These are phyloP conservation scores for Etheostoma nigrum DNA, from an alignment of 2,797 vertebrate species.

Conservation along the genomic window DNA sequence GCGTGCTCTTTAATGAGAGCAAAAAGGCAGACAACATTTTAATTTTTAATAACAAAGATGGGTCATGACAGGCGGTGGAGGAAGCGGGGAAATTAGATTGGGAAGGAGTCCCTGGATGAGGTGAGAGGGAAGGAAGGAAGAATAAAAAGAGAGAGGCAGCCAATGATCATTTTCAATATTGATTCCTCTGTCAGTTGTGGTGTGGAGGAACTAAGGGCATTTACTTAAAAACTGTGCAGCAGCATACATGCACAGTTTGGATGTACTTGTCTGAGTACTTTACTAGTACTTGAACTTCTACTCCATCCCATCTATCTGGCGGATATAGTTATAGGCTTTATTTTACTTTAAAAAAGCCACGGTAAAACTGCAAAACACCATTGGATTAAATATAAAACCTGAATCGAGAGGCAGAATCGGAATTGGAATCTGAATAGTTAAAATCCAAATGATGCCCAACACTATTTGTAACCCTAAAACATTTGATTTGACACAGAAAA, in stretches of 20 bases:
- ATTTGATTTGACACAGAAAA: no score
- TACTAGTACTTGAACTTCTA: no score
- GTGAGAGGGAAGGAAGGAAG: not conserved
- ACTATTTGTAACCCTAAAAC: no score
- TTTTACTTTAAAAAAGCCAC: no score
- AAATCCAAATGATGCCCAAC: no score
- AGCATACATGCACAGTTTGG: not conserved
- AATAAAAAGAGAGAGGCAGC: constrained; percentile 9
- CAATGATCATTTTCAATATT: constrained; percentile 25
- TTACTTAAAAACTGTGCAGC: not conserved
- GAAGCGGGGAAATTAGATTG: constrained; percentile 36
- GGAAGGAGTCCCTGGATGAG: constrained; percentile 33
- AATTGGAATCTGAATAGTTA: no score
- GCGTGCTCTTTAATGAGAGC: constrained; percentile 50
- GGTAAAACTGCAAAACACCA: no score
- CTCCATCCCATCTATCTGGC: not conserved
- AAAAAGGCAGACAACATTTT: constrained; percentile 53
- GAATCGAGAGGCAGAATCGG: no score
- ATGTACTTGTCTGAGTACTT: not conserved
- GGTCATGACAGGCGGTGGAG: constrained; percentile 49
- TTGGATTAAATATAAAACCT: no score
- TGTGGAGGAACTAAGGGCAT: constrained; percentile 8
- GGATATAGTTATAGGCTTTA: not conserved
- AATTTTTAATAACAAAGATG: constrained; percentile 61
- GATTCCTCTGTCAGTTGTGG: constrained; percentile 27